Percentiles rank a stretch among this genome's conserved stretches.
These are phyloP conservation scores for Myoxocephalus aenaeus DNA, from an alignment of 2,797 vertebrate species.

Conservation along the genomic window DNA sequence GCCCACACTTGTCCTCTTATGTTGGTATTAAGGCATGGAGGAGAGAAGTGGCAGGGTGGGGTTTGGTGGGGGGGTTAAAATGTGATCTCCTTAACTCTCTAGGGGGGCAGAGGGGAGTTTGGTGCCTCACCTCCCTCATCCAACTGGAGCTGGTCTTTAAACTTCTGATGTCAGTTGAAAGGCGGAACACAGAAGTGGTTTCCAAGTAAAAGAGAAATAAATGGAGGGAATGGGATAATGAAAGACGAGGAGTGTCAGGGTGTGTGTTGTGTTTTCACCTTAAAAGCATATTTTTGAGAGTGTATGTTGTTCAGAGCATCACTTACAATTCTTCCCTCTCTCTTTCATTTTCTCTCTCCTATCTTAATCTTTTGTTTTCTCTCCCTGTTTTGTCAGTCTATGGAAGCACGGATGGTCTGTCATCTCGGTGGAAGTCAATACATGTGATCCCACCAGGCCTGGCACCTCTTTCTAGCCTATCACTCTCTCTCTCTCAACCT, in stretches of 20 bases:
- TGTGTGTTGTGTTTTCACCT: conserved; percentile 34
- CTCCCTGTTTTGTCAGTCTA: conserved; percentile 17
- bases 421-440: conserved; percentile 40
- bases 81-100: conserved; percentile 86
- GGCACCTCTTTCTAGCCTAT: conserved; percentile 43
- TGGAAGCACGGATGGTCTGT: conserved; percentile 3
- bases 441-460: conserved; percentile 46
- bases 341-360: conserved; percentile 1
- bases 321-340: conserved; percentile 18
- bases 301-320: conserved; percentile 14
- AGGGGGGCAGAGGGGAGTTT: conserved; percentile 81
- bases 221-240: conserved; percentile 36
- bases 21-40: conserved; percentile 79
- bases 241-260: conserved; percentile 3
- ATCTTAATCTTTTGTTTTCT: conserved; percentile 8
- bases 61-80: conserved; percentile 75
- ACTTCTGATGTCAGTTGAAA: conserved; percentile 78
- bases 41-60: conserved; percentile 73
- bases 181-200: conserved; percentile 69
- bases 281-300: conserved; percentile 4
- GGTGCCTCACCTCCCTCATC: conserved; percentile 75
- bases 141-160: conserved; percentile 73
- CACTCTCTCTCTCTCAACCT: conserved; percentile 29
- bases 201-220: conserved; percentile 30
- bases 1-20: conserved; percentile 85